Base-by-base conservation (phyloP, 2,113 vertebrate species). In the Oncorhynchus gorbuscha region DNA sequence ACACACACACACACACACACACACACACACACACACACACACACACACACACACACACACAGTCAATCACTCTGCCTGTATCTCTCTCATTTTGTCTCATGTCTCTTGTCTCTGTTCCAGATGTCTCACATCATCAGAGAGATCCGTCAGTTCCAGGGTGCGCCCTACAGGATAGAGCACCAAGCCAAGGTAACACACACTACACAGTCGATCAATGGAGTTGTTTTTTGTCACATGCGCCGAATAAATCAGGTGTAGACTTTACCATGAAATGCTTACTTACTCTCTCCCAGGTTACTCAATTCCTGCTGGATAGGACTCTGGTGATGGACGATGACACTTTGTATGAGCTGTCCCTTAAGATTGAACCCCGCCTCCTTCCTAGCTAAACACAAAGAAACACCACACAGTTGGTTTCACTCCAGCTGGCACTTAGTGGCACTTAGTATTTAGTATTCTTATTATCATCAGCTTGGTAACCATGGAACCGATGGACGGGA, bases 261-360 rank as follows among this genome's bases (percentile, higher is more conserved):
- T 64, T 22, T 64, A 8, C 22, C 51, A 3, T 26, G 2, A 13
- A 18, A 11, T n/a, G 26, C 59, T 16, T 22, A 5, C 20, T 20
- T 14, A 12, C 30, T 32, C 5, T 66, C 1, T 76, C 71, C 12
- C 89, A 99, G 98, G 97, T 99, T 79, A 98, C 96, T 73, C 97
- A 97, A 76, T 99, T 97, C 90, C 93, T 99, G 78, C 93, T 99
- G 83, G 96, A 99, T 92, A 98, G 97, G 92, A 94, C 92, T 0
- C 92, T 96, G 30, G 95, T 98, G 88, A 97, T 98, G 86, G 98
- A 99, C 1, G 98, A 99, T 91, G 98, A 99, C 73, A 96, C 97
- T 0, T 90, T 99, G 28, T 99, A 99, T n/a, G 97, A 96, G 74
- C 93, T 99, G 76, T 99, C 97, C 0, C 93, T 99, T 71, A 97